phyloP scores from a whole-genome alignment of 2,113 vertebrate genomes.

The Sturnira hondurensis region DNA sequence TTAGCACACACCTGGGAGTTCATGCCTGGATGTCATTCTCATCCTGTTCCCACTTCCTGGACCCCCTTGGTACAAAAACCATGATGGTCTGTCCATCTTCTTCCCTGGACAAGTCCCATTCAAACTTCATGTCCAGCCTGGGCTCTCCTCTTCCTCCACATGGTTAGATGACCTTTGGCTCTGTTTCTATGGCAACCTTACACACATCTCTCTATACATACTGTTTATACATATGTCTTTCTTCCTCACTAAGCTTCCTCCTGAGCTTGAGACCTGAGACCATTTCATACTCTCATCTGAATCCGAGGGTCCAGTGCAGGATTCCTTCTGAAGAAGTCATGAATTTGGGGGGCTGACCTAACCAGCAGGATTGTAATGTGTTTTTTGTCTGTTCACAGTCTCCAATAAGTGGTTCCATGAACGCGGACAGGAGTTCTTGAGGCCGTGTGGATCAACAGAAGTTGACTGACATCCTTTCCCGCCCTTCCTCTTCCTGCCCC shows the following conservation, averaged over 20 bases:
- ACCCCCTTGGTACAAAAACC: neutral
- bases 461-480: slow-evolving; percentile 85
- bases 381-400: slow-evolving; percentile 82
- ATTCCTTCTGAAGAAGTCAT: neutral
- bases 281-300: neutral
- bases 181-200: neutral
- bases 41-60: neutral
- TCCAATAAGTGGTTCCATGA: slow-evolving; percentile 99
- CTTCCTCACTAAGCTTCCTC: neutral
- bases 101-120: neutral
- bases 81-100: neutral
- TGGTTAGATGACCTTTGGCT: neutral
- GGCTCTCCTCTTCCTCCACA: neutral
- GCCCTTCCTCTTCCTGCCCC: neutral
- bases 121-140: neutral
- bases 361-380: neutral
- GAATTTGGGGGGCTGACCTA: neutral
- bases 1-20: neutral
- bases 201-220: neutral
- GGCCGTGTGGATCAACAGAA: slow-evolving; percentile 94
- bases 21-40: neutral
- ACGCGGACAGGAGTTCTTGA: slow-evolving; percentile 96
- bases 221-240: neutral
- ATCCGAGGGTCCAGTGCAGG: neutral
- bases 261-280: neutral